Evolutionary conservation across 2,888 invertebrate species (phyloP), one percentile per base, ranked within the genome.

Genomic region (Tetragonula carbonaria): DNA sequence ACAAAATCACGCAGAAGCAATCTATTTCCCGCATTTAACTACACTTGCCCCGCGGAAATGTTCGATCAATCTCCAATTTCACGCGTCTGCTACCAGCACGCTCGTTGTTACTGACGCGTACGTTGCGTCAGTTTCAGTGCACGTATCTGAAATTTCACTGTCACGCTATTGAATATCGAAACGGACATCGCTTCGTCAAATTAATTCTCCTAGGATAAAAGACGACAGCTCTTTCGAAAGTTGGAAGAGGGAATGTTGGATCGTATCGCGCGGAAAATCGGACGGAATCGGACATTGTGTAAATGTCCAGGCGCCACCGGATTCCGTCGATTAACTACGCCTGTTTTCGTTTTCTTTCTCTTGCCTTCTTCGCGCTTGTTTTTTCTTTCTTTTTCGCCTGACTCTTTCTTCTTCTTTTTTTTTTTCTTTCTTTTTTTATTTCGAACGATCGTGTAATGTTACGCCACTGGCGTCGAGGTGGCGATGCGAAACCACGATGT

Each of bases 401-500:
- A 2, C 45, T 45, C 45, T 45, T 45, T 38, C 38, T 45, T 51
- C 16, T 53, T 53, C 14, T 51, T 53, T 0, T 53, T 21, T 21
- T 33, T 18, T 4, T 51, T n/a, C 23, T 21, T 38, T 21, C 11
- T 68, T 45, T 74, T 68, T 21, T 16, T 38, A 28, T 51, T 28
- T 38, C n/a, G 51, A 62, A 50, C 57, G 65, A 67, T 74, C 65
- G 66, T 38, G 66, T 38, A 38, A 75, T 63, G 74, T 89, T 89
- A 89, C 87, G 89, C 86, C 87, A 89, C 78, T 85, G 89, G 82
- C 76, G 80, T 84, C 74, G 73, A 78, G 83, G 63, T 79, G 77
- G 79, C 78, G 86, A 79, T 80, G 73, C 85, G 87, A 82, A 79
- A 28, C 85, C 84, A 23, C 53, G 77, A 62, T 50, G 76, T 55